Evolutionary conservation across 2,113 vertebrate species (phyloP).

Genomic region (Ophiodon elongatus): DNA sequence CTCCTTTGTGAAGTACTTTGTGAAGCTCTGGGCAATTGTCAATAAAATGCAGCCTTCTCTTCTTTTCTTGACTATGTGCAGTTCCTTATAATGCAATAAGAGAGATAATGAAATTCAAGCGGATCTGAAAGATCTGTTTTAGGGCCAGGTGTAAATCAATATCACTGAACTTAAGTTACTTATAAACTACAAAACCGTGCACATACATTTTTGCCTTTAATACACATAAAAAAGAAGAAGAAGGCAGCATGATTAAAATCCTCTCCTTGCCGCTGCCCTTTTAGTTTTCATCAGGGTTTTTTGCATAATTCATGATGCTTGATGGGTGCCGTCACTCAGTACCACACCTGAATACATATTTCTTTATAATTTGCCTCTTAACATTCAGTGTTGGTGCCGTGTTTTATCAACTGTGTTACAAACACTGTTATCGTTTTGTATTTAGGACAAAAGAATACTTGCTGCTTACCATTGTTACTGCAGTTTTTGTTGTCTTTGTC

Average conservation of each 20-base stretch:
- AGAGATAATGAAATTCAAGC: slow-evolving; percentile 7
- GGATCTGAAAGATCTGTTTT: not conserved
- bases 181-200: not conserved
- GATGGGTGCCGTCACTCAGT: slow-evolving; percentile 21
- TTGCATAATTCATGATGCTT: slow-evolving; percentile 55
- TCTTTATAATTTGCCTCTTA: slow-evolving; percentile 10
- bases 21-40: not conserved
- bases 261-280: slow-evolving; percentile 50
- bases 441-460: not conserved
- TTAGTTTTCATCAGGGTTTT: slow-evolving; percentile 27
- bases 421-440: slow-evolving; percentile 2
- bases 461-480: slow-evolving; percentile 84
- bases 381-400: not conserved
- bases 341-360: slow-evolving; percentile 41
- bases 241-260: slow-evolving; percentile 7
- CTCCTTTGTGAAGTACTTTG: not conserved
- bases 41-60: not conserved
- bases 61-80: not conserved
- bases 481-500: slow-evolving; percentile 91
- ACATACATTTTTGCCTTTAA: slow-evolving; percentile 1
- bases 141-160: not conserved
- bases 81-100: slow-evolving; percentile 6
- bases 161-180: slow-evolving; percentile 9
- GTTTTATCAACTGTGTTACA: not conserved
- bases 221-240: not conserved